Evolutionary conservation across 2,113 vertebrate species (phyloP), one percentile per base, ranked within the genome.

Genomic region (Cervus canadensis): DNA sequence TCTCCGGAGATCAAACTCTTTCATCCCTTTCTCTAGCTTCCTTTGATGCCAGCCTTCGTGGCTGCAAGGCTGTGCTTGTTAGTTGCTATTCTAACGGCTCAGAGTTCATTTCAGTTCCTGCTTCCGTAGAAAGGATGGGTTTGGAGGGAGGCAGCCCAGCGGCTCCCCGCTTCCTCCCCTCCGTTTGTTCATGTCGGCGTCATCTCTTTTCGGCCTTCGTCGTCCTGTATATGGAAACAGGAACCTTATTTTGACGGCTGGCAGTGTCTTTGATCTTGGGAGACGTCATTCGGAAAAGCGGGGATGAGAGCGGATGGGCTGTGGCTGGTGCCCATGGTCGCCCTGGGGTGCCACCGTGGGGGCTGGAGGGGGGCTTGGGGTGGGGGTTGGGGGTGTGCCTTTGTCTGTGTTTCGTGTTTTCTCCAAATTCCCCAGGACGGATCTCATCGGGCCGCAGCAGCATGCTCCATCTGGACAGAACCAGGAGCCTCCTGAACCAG

Each of bases 211-310:
- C 54, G 23, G 87, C 95, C 0, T 0, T 82, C 23, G 25, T 36
- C 57, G 92, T 96, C 93, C 96, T 92, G 14, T 48, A 93, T 28
- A 0, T 93, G 97, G 97, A 97, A 92, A 96, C 85, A 88, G 2
- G 74, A 96, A 62, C 60, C 50, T 94, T 98, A 95, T 98, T 98
- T 98, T 98, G 98, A 97, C 98, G 98, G 98, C 97, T 98, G 98
- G 97, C 57, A 0, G 0, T 56, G 96, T 89, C 98, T 98, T 98
- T 97, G 98, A 93, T 91, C 36, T 0, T 5, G 67, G 95, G 64
- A 96, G 88, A 78, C 0, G 13, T 59, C 93, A 16, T 78, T 91
- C 4, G 4, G 45, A 85, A 94, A 95, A 21, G 57, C 84, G 71
- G 59, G 74, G 57, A 25, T 0, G 3, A 21, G 74, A 54, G 74